Base-by-base conservation (phyloP, 2,888 invertebrate genomes). In the Campoplex nolae region DNA sequence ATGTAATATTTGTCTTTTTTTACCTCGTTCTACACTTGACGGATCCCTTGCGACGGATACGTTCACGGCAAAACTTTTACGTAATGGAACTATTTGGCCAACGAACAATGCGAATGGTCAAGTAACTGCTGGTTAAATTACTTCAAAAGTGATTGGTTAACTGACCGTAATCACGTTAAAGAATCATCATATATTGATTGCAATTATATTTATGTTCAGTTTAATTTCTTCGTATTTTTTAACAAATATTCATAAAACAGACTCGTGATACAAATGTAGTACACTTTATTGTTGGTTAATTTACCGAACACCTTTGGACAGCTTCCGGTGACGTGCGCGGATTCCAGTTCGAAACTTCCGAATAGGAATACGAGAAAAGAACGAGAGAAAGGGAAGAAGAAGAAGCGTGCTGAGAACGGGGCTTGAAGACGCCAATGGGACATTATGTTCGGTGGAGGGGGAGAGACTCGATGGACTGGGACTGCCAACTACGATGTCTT, bases 41-140 rank as follows among this genome's bases (percentile, higher is more conserved):
- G 58, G 54, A 9, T 65, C 56, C 18, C 11, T 3, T 32, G 45
- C 56, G 32, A 82, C 38, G 32, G 56, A 45, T 70, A 76, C 48
- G 68, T 70, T 83, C 51, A 81, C 81, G 74, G 38, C 35, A 35
- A 42, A 62, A 51, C 32, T 28, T 82, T 83, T 83, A 83, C 76
- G 83, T 83, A 83, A 83, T 70, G 76, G 35, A 70, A 73, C n/a
- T 48, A 7, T 42, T 42, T 9, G 7, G 42, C 42, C 18, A 67
- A 7, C n/a, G 71, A 51, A 18, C 32, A 13, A 18, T 56, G 38
- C 38, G 11, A 51, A 38, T 38, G 73, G 73, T 73, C 51, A 73
- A 54, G 35, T 73, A 35, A 73, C 73, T 54, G 23, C 23, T 38
- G 18, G 28, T 51, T 48, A 23, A 71, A 32, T 32, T 6, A 16